Conservation (phyloP, 2,888 invertebrate genomes). For the Coelopa pilipes region DNA sequence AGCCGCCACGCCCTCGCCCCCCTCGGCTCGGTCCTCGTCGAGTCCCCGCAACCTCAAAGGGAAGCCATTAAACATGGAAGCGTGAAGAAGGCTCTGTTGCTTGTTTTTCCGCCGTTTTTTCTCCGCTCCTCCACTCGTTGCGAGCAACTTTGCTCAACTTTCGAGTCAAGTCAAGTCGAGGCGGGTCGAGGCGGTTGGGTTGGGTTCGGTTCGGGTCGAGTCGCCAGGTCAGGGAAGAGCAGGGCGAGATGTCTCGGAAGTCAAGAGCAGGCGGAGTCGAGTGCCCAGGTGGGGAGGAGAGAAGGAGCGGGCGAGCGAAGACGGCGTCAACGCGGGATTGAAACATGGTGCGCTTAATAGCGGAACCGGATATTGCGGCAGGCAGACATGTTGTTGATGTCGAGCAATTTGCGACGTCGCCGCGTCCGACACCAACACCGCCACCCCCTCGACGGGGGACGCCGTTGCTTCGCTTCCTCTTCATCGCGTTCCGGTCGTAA, state of each 20-base stretch:
- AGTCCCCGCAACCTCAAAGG: background rate
- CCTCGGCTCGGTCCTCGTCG: too few species aligned
- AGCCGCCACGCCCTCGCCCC: too few species aligned
- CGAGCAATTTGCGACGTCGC: slow-evolving; percentile 20
- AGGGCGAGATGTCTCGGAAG: too few species aligned
- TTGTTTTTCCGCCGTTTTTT: background rate
- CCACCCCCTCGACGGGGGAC: background rate
- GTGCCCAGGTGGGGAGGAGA: too few species aligned
- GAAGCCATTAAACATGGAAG: slow-evolving; percentile 30
- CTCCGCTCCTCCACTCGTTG: too few species aligned
- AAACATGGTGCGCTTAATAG: background rate
- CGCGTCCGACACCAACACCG: slow-evolving; percentile 6
- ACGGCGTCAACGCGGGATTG: too few species aligned
- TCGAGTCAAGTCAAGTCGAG: slow-evolving; percentile 24
- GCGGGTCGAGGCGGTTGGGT: background rate
- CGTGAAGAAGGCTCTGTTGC: slow-evolving; percentile 16
- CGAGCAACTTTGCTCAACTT: background rate
- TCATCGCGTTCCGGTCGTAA: slow-evolving; percentile 4
- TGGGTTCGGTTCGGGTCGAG: background rate
- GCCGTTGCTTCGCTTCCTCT: background rate
- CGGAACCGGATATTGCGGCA: slow-evolving; percentile 7
- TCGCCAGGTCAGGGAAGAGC: background rate
- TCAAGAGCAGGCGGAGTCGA: too few species aligned
- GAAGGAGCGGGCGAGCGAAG: too few species aligned
- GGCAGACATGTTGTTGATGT: slow-evolving; percentile 30